A percentile compares a stretch with the other conserved stretches of the same genome.
phyloP scores from a whole-genome alignment of 2,888 invertebrate species.

The Eristalis intricaria region DNA sequence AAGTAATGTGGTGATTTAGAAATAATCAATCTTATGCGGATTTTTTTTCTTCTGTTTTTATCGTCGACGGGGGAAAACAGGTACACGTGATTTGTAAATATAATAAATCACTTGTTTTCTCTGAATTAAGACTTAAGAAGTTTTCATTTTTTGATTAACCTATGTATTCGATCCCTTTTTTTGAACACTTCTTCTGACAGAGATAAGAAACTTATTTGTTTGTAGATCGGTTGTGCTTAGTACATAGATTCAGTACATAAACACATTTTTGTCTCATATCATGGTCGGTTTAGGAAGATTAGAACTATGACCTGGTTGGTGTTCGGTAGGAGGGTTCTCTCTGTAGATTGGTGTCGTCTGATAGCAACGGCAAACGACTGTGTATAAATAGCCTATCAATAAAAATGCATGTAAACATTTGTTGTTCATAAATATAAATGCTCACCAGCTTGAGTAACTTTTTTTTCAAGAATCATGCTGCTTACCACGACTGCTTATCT shows the following conservation, averaged over 20 bases:
- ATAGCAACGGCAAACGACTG: not conserved
- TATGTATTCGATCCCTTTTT: too few relatives aligned
- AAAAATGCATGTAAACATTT: not conserved
- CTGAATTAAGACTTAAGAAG: conserved; percentile 12
- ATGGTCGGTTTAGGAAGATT: conserved; percentile 31
- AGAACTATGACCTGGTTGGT: conserved; percentile 29
- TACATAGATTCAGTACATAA: not conserved
- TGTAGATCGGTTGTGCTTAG: not conserved
- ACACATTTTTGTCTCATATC: conserved; percentile 25
- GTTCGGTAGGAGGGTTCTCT: conserved; percentile 7
- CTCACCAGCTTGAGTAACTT: too few relatives aligned
- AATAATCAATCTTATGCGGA: conserved; percentile 34
- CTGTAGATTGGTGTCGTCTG: conserved; percentile 12
- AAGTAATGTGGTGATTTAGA: conserved; percentile 9
- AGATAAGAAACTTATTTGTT: conserved; percentile 35
- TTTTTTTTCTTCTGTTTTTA: not conserved
- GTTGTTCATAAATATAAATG: not conserved
- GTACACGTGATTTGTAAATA: conserved; percentile 13
- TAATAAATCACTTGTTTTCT: conserved; percentile 15
- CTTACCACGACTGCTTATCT: too few relatives aligned
- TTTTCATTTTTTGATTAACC: too few relatives aligned
- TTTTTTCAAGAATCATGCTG: too few relatives aligned
- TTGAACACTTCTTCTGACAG: too few relatives aligned
- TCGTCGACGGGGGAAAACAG: not conserved
- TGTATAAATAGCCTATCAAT: not conserved